Percentiles rank a stretch among this genome's conserved stretches.
phyloP scores from a whole-genome alignment of 2,888 invertebrate species.

The Diadegma fenestrale region DNA sequence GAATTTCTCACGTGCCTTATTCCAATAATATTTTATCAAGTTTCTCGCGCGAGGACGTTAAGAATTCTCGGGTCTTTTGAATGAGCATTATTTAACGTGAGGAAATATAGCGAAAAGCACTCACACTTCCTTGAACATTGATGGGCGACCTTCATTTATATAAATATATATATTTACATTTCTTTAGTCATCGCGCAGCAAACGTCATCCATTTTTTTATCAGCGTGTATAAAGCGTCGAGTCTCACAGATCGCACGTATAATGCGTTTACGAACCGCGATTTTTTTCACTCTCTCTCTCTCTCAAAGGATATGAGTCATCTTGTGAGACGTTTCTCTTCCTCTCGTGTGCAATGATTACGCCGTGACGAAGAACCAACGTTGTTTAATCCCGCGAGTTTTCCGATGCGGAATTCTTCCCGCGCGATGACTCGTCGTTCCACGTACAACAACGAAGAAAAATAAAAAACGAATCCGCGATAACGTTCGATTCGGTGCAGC shows the following conservation, averaged over 20 bases:
- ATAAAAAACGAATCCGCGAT: not conserved
- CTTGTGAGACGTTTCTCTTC: constrained; percentile 29
- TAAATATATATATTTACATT: not conserved
- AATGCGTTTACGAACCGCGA: constrained; percentile 9
- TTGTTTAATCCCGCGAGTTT: constrained; percentile 56
- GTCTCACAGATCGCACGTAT: constrained; percentile 24
- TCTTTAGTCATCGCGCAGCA: constrained; percentile 56
- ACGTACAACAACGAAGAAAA: not conserved
- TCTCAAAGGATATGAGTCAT: constrained; percentile 64
- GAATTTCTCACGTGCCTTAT: not conserved
- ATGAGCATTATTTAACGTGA: not conserved
- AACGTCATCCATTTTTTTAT: constrained; percentile 54
- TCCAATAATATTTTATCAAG: not conserved
- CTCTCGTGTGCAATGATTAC: constrained; percentile 21
- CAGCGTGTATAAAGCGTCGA: constrained; percentile 28
- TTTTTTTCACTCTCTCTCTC: constrained; percentile 16
- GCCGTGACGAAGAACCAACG: not conserved
- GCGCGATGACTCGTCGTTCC: constrained; percentile 42
- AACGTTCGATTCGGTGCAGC: not conserved
- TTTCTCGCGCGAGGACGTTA: not conserved
- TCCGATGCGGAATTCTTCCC: constrained; percentile 34
- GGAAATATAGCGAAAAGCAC: not conserved
- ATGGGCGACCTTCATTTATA: constrained; percentile 22
- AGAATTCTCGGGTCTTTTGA: not conserved
- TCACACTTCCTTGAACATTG: constrained; percentile 25